Base-by-base conservation (phyloP, 2,888 invertebrate genomes). In the Acleris literana region DNA sequence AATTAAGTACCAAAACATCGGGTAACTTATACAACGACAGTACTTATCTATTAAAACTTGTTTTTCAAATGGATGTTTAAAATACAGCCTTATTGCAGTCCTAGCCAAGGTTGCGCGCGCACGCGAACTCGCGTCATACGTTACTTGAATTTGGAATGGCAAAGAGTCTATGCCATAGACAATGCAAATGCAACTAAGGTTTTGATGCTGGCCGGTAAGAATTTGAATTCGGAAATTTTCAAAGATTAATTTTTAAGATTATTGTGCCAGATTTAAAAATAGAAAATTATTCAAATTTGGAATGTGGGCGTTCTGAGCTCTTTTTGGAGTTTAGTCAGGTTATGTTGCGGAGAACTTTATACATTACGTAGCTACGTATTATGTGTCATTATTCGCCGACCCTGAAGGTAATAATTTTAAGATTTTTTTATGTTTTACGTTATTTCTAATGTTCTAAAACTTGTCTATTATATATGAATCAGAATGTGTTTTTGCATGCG, bases 101-200 rank as follows among this genome's bases (percentile, higher is more conserved):
- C 56, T 46, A 57, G 57, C 68, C 83, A 84, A 83, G 84, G 83
- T 76, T 81, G 77, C 61, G 70, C 72, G 67, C 65, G 69, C 74
- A 79, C 81, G 79, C 78, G 75, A 57, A 46, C 75, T 68, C 72
- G 63, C 61, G 64, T 68, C 43, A 78, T 76, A 78, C 81, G 64
- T 66, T 61, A 64, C 57, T 52, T 61, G 60, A 58, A 64, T 67
- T 64, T 64, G 48, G 63, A 65, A 63, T 60, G 57, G 65, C 59
- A 69, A 2, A 33, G 29, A 29, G 25, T 25, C 25, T 25, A 25
- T 25, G 25, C 25, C 25, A 6, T 62, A 64, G 68, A 68, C 25
- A 25, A 25, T 25, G 25, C 25, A 25, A 64, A 62, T 48, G 57
- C 57, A 57, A n/a, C 44, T 55, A 43, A 55, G 39, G 18, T 55